These are phyloP conservation scores for Pararge aegeria DNA, from an alignment of 1,140 invertebrate genomes.

Conservation along the genomic window DNA sequence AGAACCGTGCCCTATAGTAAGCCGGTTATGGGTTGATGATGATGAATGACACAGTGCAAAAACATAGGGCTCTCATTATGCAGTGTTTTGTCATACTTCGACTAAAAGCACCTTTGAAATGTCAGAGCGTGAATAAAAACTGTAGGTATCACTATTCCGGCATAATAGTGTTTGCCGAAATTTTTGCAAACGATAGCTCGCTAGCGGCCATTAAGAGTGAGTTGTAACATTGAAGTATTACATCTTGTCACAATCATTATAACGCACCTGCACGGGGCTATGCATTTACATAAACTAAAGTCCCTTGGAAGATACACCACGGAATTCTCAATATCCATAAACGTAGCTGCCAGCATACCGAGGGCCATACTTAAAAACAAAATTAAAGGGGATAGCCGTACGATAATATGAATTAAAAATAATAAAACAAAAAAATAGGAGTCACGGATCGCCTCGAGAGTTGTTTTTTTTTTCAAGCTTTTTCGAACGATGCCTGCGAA, in stretches of 20 bases:
- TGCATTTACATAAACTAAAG: slow-evolving; percentile 73
- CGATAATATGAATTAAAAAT: slow-evolving; percentile 80
- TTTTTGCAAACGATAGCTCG: background rate
- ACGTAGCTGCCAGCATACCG: slow-evolving; percentile 74
- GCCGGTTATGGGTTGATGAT: too few relatives aligned
- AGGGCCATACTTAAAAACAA: slow-evolving; percentile 78
- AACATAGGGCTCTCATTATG: too few relatives aligned
- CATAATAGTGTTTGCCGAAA: background rate
- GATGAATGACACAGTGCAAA: too few relatives aligned
- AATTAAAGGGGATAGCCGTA: slow-evolving; percentile 79
- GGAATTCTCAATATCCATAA: slow-evolving; percentile 77
- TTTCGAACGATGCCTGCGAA: slow-evolving; percentile 67
- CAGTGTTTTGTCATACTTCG: too few relatives aligned
- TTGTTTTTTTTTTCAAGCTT: slow-evolving; percentile 60
- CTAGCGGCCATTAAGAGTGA: background rate
- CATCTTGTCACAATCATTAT: slow-evolving; percentile 66
- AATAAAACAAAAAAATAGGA: slow-evolving; percentile 78
- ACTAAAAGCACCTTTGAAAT: too few relatives aligned
- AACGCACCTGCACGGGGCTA: slow-evolving; percentile 55
- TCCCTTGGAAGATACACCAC: slow-evolving; percentile 60
- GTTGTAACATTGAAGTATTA: slow-evolving; percentile 16
- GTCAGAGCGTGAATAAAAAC: too few relatives aligned
- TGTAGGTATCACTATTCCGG: too few relatives aligned
- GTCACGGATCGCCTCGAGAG: slow-evolving; percentile 75
- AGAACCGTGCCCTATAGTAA: too few relatives aligned